Base-by-base conservation (phyloP, 2,113 vertebrate genomes). In the Sinocyclocheilus anshuiensis region DNA sequence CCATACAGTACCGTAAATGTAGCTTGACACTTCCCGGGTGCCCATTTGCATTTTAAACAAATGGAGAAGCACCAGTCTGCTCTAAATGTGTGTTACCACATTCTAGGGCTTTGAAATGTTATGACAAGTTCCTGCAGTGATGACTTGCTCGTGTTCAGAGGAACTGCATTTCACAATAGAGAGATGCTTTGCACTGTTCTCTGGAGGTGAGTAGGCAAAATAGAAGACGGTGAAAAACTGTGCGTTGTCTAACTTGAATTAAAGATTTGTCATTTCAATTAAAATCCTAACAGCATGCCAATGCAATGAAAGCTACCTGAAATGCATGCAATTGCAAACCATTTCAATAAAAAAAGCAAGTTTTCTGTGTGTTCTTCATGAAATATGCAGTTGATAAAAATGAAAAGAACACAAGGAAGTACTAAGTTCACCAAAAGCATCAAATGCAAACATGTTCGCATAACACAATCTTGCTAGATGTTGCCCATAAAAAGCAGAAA, bases 41-140 rank as follows among this genome's bases (percentile, higher is more conserved):
- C 20, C 71, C 45, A 82, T 82, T 82, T 82, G 81, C 81, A 82
- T 82, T 71, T 71, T 82, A 71, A 82, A 71, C 80, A 82, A 82
- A 71, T 82, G 11, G 81, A 82, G 81, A 82, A 82, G 81, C 63
- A 53, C 39, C 42, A 6, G 42, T 26, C 8, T 69, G 42, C n/a
- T 81, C 39, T 65, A 39, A 24, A 69, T 29, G 16, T 33, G 18
- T 20, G 29, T 71, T 69, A 36, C 81, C 42, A 82, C 42, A 82
- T 67, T 20, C 3, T 45, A 55, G 20, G 13, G 77, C 29, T 33
- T 24, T 24, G 26, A 78, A 59, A 63, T 24, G 4, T 24, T 80
- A 63, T 42, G 12, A 39, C 57, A 61, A 61, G 77, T 63, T 80
- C 57, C 29, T 80, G 55, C 22, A 42, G 10, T 10, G 29, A 20